phyloP scores from a whole-genome alignment of 2,888 invertebrate species.

The Acrobasis repandana region DNA sequence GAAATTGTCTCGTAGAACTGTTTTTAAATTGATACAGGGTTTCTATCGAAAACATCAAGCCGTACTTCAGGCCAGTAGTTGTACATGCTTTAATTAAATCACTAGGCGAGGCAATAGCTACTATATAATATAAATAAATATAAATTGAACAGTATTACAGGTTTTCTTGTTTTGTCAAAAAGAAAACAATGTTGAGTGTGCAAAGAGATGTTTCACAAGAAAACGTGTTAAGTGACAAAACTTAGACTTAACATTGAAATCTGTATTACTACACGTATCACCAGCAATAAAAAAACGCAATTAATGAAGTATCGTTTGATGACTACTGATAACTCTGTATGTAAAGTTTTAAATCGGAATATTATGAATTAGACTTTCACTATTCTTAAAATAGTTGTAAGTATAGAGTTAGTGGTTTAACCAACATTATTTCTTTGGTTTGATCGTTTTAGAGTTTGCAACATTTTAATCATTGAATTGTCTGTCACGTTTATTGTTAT shows the following conservation, averaged over 20 bases:
- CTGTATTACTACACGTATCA: conserved; percentile 10
- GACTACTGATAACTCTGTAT: conserved; percentile 33
- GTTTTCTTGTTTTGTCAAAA: background rate
- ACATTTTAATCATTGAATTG: conserved; percentile 8
- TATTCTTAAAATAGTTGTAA: conserved; percentile 18
- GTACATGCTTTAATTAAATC: conserved; percentile 24
- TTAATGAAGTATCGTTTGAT: conserved; percentile 47
- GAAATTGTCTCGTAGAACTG: conserved; percentile 35
- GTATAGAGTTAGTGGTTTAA: conserved; percentile 21
- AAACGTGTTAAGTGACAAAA: background rate
- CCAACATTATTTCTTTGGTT: conserved; percentile 15
- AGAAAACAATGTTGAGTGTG: no score
- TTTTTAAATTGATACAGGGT: conserved; percentile 65
- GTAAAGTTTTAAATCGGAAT: conserved; percentile 26
- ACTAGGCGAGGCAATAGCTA: background rate
- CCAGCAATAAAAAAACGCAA: conserved; percentile 22
- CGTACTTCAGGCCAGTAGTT: conserved; percentile 48
- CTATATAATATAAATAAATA: background rate
- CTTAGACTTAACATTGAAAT: background rate
- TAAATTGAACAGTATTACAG: background rate
- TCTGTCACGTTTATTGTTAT: background rate
- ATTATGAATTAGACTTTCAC: conserved; percentile 26
- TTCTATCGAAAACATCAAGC: conserved; percentile 58
- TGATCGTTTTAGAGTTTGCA: conserved; percentile 10
- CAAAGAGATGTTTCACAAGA: background rate